Percentiles rank a stretch among this genome's conserved stretches.
phyloP scores from a whole-genome alignment of 2,113 vertebrate species.

The Hirundichthys speculiger region DNA sequence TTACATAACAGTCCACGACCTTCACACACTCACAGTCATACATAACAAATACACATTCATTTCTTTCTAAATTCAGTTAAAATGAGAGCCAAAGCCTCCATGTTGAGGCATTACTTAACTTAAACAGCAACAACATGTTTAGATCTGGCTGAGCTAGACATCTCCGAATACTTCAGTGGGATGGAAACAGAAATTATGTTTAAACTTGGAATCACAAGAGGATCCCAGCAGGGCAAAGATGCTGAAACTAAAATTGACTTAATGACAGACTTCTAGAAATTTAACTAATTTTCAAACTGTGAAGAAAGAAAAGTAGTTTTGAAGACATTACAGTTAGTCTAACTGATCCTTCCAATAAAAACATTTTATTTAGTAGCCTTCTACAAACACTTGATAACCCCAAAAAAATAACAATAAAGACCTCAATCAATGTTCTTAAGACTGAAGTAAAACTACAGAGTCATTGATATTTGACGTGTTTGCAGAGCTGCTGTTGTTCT shows the following conservation, averaged over 20 bases:
- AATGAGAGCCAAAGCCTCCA: conserved; percentile 3
- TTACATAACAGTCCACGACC: conserved; percentile 54
- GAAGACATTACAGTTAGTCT: too few relatives aligned
- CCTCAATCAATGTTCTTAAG: too few relatives aligned
- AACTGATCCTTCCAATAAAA: too few relatives aligned
- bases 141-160: conserved; percentile 3
- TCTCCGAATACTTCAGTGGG: too few relatives aligned
- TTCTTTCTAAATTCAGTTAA: background rate
- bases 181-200: background rate
- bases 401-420: too few relatives aligned
- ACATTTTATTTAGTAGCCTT: too few relatives aligned
- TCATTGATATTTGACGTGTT: too few relatives aligned
- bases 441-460: too few relatives aligned
- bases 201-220: background rate
- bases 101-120: background rate
- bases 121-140: conserved; percentile 5
- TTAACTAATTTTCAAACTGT: too few relatives aligned
- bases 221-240: conserved; percentile 5
- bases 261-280: too few relatives aligned
- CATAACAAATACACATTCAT: conserved; percentile 17
- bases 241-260: background rate
- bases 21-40: background rate
- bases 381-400: too few relatives aligned
- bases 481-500: background rate
- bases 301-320: too few relatives aligned